Conservation (phyloP, 1,140 invertebrate species). For the Camponotus vicinus region DNA sequence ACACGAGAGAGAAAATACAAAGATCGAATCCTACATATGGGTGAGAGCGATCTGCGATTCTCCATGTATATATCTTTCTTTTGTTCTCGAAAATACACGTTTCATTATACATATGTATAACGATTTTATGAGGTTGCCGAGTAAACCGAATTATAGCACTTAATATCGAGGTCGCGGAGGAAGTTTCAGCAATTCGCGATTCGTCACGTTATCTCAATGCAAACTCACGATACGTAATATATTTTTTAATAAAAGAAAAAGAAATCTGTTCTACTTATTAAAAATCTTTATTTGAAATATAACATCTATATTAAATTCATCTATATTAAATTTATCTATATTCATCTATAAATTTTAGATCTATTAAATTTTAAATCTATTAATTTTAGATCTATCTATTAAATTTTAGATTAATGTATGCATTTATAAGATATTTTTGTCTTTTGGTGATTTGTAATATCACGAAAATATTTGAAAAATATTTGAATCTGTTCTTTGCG, state of each 20-base stretch:
- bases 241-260: background rate
- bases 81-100: constrained; percentile 16
- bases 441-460: background rate
- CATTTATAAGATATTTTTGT: background rate
- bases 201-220: background rate
- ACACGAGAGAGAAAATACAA: constrained; percentile 20
- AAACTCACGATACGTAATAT: constrained; percentile 8
- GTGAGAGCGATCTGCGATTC: constrained; percentile 16
- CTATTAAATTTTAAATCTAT: no score
- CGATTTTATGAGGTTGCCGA: constrained; percentile 11
- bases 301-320: no score
- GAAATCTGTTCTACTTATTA: no score
- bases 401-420: no score
- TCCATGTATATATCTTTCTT: constrained; percentile 6
- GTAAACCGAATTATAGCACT: constrained; percentile 13
- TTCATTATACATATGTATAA: background rate
- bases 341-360: no score
- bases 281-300: background rate
- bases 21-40: background rate
- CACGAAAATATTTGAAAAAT: background rate
- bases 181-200: constrained; percentile 24
- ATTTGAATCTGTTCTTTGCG: background rate
- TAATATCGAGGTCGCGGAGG: constrained; percentile 1
- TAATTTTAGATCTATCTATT: background rate
- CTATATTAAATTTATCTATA: background rate